phyloP scores from a whole-genome alignment of 2,797 vertebrate species.

The Chrysocyon brachyurus region DNA sequence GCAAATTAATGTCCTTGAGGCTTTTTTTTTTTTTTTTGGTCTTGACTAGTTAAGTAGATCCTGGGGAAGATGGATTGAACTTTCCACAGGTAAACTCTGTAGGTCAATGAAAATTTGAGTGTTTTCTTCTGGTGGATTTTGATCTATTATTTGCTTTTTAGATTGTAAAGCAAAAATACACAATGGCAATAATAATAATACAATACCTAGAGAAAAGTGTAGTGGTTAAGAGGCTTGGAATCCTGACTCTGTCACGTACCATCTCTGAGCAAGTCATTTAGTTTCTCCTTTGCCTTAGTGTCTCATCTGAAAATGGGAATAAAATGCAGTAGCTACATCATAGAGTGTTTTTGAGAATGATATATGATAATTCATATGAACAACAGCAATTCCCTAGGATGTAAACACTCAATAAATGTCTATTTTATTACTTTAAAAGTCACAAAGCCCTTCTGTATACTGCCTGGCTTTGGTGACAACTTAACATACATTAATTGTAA shows the following conservation, averaged over 20 bases:
- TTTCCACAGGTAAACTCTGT: not conserved
- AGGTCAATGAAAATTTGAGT: not conserved
- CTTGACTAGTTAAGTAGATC: not conserved
- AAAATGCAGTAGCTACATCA: not conserved
- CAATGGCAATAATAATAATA: not conserved
- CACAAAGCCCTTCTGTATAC: constrained; percentile 13
- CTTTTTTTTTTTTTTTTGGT: not conserved
- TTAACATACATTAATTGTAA: not conserved
- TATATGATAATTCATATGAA: not conserved
- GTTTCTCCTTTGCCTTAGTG: not conserved
- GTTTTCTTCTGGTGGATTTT: not conserved
- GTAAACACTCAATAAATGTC: not conserved
- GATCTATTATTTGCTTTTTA: not conserved
- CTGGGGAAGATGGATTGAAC: not conserved
- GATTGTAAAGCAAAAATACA: not conserved
- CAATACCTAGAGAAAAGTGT: not conserved
- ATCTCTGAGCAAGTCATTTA: not conserved
- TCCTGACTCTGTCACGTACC: not conserved
- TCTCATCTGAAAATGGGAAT: not conserved
- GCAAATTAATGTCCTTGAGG: not conserved
- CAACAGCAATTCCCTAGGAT: not conserved
- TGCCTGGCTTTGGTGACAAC: not conserved
- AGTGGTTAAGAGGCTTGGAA: not conserved
- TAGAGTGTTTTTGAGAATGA: not conserved
- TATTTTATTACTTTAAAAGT: not conserved